phyloP scores from a whole-genome alignment of 1,140 invertebrate genomes.

The Anthonomus grandis region DNA sequence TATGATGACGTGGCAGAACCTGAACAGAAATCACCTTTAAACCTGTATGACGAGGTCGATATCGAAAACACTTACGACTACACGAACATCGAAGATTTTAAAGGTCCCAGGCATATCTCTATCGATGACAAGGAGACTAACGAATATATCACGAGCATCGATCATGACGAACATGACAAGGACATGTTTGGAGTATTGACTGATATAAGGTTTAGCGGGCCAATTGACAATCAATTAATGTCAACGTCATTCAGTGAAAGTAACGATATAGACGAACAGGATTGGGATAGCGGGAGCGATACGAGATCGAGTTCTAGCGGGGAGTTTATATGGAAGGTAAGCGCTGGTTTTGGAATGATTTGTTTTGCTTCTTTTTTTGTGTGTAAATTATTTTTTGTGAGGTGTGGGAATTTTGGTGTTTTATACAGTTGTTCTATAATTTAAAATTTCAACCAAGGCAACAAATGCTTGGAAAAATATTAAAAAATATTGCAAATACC shows the following conservation, averaged over 20 bases:
- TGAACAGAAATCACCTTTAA: no score
- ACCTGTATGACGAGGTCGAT: no score
- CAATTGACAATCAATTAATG: constrained; percentile 45
- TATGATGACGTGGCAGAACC: no score
- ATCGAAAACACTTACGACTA: no score
- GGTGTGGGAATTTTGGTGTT: background rate
- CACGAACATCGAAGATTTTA: constrained; percentile 32
- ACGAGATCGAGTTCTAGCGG: constrained; percentile 63
- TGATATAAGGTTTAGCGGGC: constrained; percentile 47
- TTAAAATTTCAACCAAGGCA: no score
- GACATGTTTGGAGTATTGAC: constrained; percentile 42
- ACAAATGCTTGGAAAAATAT: no score
- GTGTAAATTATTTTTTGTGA: background rate
- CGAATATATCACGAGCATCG: constrained; percentile 5
- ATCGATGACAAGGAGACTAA: constrained; percentile 5
- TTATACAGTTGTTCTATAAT: no score
- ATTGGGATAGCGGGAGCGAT: constrained; percentile 59
- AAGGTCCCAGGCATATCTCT: constrained; percentile 28
- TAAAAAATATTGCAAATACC: no score
- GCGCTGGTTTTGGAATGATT: constrained; percentile 31
- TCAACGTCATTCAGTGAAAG: constrained; percentile 48
- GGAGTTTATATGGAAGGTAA: constrained; percentile 75
- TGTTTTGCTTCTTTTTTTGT: constrained; percentile 19
- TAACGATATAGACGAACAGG: constrained; percentile 48
- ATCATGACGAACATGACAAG: constrained; percentile 5